These are phyloP conservation scores for Glaucopsyche alexis DNA, from an alignment of 2,888 invertebrate genomes.

Conservation along the genomic window DNA sequence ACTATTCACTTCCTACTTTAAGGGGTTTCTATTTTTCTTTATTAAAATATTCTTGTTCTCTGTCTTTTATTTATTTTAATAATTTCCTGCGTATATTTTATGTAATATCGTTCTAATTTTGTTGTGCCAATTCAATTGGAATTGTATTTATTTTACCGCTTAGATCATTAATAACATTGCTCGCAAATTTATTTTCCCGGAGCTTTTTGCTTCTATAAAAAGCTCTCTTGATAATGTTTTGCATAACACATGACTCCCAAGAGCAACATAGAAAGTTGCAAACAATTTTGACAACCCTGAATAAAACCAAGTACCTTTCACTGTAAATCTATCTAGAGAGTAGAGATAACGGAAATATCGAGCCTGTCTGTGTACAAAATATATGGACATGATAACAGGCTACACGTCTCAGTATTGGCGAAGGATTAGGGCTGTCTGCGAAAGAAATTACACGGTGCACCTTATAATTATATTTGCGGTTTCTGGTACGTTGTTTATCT, in stretches of 20 bases:
- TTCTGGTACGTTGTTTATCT: not conserved
- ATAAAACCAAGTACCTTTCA: conserved; percentile 6
- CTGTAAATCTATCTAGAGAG: not conserved
- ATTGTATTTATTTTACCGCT: not conserved
- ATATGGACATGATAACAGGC: conserved; percentile 19
- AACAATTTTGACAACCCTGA: conserved; percentile 15
- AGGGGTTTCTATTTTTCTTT: no score
- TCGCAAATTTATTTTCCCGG: not conserved
- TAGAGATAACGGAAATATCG: not conserved
- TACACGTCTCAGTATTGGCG: not conserved
- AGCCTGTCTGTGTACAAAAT: not conserved
- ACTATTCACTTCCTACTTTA: no score
- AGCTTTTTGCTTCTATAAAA: not conserved
- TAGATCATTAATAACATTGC: not conserved
- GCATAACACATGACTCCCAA: not conserved
- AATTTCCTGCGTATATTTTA: no score
- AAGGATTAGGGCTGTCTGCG: not conserved
- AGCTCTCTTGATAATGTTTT: not conserved
- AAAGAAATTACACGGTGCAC: conserved; percentile 2
- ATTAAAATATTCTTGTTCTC: no score
- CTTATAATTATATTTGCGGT: not conserved
- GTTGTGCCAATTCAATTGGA: not conserved
- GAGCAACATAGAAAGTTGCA: not conserved
- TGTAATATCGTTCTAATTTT: no score
- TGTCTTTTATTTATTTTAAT: no score